A percentile compares a stretch with the other conserved stretches of the same genome.
These are phyloP conservation scores for Zaprionus tsacasi DNA, from an alignment of 1,140 invertebrate species.

Conservation along the genomic window DNA sequence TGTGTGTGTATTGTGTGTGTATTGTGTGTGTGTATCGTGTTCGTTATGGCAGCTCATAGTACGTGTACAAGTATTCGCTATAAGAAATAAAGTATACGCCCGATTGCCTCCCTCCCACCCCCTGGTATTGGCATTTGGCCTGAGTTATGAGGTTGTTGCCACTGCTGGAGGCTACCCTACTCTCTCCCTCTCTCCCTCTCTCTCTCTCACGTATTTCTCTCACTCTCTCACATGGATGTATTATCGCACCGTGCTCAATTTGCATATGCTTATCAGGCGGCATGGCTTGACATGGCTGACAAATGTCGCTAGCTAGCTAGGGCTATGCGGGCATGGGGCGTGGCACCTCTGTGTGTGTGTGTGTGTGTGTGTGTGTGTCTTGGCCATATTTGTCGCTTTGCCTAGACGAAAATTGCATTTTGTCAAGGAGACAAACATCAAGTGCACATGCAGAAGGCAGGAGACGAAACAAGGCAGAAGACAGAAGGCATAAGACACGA, in stretches of 20 bases:
- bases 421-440: constrained; percentile 35
- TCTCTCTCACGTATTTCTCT: not conserved
- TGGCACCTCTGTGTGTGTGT: not conserved
- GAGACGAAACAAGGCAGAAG: constrained; percentile 10
- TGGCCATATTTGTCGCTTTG: constrained; percentile 5
- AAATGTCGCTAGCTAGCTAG: not conserved
- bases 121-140: not conserved
- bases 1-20: not conserved
- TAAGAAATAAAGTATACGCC: not conserved
- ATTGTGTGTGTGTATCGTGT: not conserved
- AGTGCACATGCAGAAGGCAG: constrained; percentile 24
- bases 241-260: constrained; percentile 24
- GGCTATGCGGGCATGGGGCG: not conserved
- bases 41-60: not conserved
- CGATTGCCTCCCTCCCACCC: not conserved
- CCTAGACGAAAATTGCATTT: constrained; percentile 35
- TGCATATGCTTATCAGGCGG: constrained; percentile 43
- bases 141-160: constrained; percentile 43
- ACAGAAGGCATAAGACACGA: constrained; percentile 2
- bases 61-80: not conserved
- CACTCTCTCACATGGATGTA: not conserved
- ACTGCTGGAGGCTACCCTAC: not conserved
- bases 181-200: not conserved
- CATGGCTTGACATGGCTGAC: not conserved
- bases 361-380: not conserved